Base-by-base conservation (phyloP, 53 echinoderm and acorn worm species). In the Apostichopus leukothele region DNA sequence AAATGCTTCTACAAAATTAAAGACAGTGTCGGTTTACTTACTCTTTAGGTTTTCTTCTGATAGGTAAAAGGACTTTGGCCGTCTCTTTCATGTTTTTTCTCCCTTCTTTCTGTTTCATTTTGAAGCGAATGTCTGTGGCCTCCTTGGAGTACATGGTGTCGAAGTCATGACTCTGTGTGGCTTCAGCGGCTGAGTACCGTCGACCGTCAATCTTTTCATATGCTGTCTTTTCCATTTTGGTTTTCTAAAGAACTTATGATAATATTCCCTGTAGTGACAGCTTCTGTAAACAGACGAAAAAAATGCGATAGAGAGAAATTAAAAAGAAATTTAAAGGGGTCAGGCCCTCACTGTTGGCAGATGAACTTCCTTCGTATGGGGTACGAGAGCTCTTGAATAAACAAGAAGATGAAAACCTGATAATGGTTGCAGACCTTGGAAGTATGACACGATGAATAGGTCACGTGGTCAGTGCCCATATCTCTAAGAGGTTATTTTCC, bases 21-120 rank as follows among this genome's bases (percentile, higher is more conserved):
- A 39, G 39, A 39, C 39, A 39, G 3, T 39, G 39, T 39, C 39
- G 39, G 39, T 39, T 0, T 23, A 85, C 85, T 85, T 50, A 85
- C 85, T 85, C 75, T 75, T 74, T 75, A 1, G 88, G 88, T n/a
- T 87, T 89, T 53, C 91, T 67, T 89, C 93, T 88, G 63, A 81
- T 88, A 18, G 93, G 93, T n/a, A 93, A 66, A 13, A 93, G 74
- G 4, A 93, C 91, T 84, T 91, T 91, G 12, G 91, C 78, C 19
- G 93, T 84, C 7, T 93, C 91, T 19, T 20, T 50, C 73, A 21
- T 90, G 19, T 90, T 90, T 22, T 79, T 83, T n/a, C 83, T 52
- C 21, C 88, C 88, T 21, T 81, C 88, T 6, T 27, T 90, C 54
- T 67, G 67, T 75, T 67, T 61, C 21, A 59, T 25, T 39, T 74